These are phyloP conservation scores for Subanguina moxae DNA, from an alignment of 1,140 invertebrate species.

Conservation along the genomic window DNA sequence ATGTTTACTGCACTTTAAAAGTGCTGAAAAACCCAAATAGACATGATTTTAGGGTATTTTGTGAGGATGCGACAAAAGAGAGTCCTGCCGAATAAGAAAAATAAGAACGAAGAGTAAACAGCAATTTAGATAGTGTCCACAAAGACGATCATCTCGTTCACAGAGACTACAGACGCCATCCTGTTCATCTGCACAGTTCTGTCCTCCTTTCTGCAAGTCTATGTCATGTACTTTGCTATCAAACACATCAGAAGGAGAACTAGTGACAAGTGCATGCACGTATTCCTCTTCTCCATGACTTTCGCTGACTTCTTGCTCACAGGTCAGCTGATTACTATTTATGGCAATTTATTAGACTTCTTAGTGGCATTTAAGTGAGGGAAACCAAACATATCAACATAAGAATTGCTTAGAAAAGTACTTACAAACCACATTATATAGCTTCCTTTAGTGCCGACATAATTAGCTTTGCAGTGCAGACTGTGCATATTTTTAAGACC, in stretches of 20 bases:
- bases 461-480: no score
- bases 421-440: no score
- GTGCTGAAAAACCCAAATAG: no score
- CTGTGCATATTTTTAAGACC: no score
- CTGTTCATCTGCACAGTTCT: constrained; percentile 39
- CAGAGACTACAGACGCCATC: constrained; percentile 28
- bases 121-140: constrained; percentile 38
- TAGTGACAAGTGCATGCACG: constrained; percentile 39
- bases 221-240: constrained; percentile 35
- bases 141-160: constrained; percentile 37
- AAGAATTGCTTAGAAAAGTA: no score
- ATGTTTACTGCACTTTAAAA: no score
- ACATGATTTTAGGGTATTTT: no score
- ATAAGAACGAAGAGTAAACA: no score
- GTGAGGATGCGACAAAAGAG: no score
- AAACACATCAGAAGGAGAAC: constrained; percentile 40
- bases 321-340: constrained; percentile 31
- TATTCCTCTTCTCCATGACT: constrained; percentile 48
- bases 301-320: constrained; percentile 50
- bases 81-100: no score
- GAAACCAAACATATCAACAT: not conserved
- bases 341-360: not conserved
- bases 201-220: constrained; percentile 41
- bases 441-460: no score
- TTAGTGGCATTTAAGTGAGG: not conserved